Percentiles rank a stretch among this genome's conserved stretches.
phyloP scores from a whole-genome alignment of 1,140 invertebrate species.

The Aphelenchoides fujianensis region DNA sequence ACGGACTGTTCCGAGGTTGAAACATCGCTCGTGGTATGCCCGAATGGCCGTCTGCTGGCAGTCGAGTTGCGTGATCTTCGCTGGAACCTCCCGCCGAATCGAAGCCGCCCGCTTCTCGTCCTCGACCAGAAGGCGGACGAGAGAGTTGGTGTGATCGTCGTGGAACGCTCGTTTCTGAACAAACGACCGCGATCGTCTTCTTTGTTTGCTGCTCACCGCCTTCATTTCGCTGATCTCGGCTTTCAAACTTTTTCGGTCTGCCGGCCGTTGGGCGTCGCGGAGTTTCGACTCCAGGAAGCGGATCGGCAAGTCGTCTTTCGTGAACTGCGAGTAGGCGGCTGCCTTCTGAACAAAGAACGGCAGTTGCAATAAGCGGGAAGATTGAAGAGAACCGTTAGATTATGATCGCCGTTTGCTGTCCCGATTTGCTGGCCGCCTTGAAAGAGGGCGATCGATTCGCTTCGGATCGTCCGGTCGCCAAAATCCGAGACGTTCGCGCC shows the following conservation, averaged over 20 bases:
- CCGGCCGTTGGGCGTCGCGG: background rate
- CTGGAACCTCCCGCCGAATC: background rate
- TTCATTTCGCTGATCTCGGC: background rate
- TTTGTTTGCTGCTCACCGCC: background rate
- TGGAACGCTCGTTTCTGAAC: background rate
- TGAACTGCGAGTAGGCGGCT: background rate
- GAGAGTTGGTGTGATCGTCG: background rate
- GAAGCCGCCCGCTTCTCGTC: background rate
- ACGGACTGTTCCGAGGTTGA: background rate
- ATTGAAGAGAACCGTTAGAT: background rate
- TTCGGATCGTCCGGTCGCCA: constrained; percentile 65
- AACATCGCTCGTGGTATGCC: background rate
- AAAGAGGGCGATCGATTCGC: constrained; percentile 58
- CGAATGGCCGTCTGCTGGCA: background rate
- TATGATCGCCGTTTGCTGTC: background rate
- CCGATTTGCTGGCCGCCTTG: constrained; percentile 46
- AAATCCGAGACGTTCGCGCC: constrained; percentile 69
- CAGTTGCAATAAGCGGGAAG: no score
- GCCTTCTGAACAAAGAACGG: background rate
- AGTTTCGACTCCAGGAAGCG: background rate
- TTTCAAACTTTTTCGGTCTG: background rate
- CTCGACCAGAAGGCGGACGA: background rate
- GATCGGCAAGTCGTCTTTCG: background rate
- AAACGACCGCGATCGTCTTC: background rate
- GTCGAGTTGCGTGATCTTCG: background rate